phyloP scores from a whole-genome alignment of 2,888 invertebrate genomes.

The Alloscopus bannaensis region DNA sequence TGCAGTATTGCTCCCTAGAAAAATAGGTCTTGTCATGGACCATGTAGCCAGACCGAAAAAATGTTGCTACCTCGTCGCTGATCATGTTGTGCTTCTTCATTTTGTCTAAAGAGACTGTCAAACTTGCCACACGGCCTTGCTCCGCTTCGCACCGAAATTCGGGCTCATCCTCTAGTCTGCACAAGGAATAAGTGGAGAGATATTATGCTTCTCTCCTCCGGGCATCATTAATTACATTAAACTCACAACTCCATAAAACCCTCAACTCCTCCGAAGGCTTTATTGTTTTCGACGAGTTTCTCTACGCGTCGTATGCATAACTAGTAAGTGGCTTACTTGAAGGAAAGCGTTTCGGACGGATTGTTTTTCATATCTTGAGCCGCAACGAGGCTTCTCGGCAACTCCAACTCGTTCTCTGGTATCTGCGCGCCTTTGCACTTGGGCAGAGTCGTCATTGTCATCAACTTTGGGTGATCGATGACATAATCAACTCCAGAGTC shows the following conservation, averaged over 20 bases:
- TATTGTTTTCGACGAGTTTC: not conserved
- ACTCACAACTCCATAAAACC: not conserved
- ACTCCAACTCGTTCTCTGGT: not conserved
- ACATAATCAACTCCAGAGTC: too few species aligned
- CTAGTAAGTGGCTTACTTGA: conserved; percentile 26
- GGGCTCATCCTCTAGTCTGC: not conserved
- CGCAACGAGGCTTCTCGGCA: conserved; percentile 28
- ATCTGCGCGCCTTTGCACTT: conserved; percentile 32
- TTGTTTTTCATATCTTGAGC: conserved; percentile 18
- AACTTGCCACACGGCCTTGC: conserved; percentile 15
- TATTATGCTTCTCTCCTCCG: not conserved
- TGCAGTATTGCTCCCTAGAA: conserved; percentile 34
- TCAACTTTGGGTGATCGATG: not conserved
- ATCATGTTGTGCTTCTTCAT: not conserved
- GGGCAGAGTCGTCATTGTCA: conserved; percentile 1
- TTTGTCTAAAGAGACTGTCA: conserved; percentile 13
- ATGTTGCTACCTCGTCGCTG: conserved; percentile 33
- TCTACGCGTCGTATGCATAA: conserved; percentile 4
- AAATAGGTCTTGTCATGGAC: conserved; percentile 40
- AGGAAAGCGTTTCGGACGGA: not conserved
- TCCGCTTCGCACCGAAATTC: conserved; percentile 16
- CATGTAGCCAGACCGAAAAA: conserved; percentile 35
- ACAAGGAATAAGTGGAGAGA: not conserved
- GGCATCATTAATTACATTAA: conserved; percentile 28
- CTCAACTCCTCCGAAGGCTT: not conserved